These are phyloP conservation scores for Acipenser oxyrinchus DNA, from an alignment of 2,797 vertebrate species.

Conservation along the genomic window DNA sequence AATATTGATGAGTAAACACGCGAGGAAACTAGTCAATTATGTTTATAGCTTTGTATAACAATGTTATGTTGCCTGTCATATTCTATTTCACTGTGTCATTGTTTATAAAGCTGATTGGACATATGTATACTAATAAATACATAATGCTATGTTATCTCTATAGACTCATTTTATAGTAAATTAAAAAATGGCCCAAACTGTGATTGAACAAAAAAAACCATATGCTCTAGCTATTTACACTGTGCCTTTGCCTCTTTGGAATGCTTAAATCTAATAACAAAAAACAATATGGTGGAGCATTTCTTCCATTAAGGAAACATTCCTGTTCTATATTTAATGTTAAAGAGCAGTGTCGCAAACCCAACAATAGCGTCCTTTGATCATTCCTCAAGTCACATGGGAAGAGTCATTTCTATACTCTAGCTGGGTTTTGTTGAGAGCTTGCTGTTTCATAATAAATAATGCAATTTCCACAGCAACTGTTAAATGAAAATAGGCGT, in stretches of 20 bases:
- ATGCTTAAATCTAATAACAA: neutral
- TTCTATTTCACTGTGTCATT: too few species aligned
- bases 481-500: neutral
- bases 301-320: neutral
- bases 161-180: too few species aligned
- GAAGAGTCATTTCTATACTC: neutral
- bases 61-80: too few species aligned
- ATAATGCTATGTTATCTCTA: too few species aligned
- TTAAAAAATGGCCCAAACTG: too few species aligned
- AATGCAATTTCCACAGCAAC: neutral
- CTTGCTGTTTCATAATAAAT: neutral
- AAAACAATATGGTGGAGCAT: neutral
- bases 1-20: too few species aligned
- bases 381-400: neutral
- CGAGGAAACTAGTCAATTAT: too few species aligned
- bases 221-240: too few species aligned
- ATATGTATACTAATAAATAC: too few species aligned
- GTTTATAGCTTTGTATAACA: too few species aligned
- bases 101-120: too few species aligned
- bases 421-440: neutral
- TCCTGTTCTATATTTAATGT: conserved; percentile 1
- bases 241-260: too few species aligned
- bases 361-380: neutral
- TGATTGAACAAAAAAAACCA: neutral
- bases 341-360: neutral